Base-by-base conservation (phyloP, 2,113 vertebrate species). In the Poeciliopsis retropinna region DNA sequence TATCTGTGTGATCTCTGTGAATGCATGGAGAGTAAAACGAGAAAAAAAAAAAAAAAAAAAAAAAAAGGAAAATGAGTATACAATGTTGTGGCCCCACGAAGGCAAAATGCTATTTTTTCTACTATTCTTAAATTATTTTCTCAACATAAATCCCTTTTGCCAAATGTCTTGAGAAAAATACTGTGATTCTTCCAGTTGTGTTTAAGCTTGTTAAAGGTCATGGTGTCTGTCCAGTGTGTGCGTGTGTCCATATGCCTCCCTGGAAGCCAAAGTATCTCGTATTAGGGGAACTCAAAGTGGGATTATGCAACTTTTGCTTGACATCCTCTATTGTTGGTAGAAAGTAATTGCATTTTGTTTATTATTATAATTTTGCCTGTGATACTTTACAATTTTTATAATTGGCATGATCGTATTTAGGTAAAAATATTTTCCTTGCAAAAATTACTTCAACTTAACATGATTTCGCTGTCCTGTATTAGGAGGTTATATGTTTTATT, bases 1-100 rank as follows among this genome's bases (percentile, higher is more conserved):
- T 92, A 91, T 92, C 89, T 93, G 91, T 94, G 92, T 91, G 88
- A 93, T 89, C 92, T 92, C 89, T 94, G 92, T 92, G 92, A 92
- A 92, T 92, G 89, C 91, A 91, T 91, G 87, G 79, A 87, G 83
- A 77, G 72, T 61, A 10, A 13, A 65, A 80, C 41, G 60, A 66
- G 78, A 60, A 60, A 34, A 37, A 47, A 7, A 7, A 54, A 66
- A 78, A 47, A 47, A 30, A 34, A 4, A 7, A 12, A 65, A 64
- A 63, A 80, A 60, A 57, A 37, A 57, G 28, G 54, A 66, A 70
- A 68, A 81, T 74, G 62, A 84, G 79, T 78, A 82, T 72, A 85
- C 78, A 64, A 80, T 79, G 79, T 85, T 86, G 85, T 88, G 83
- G 82, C 90, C 90, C 90, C 84, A 82, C 88, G 75, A 91, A 91